Percentiles rank a stretch among this genome's conserved stretches.
Evolutionary conservation across 37 sponge, comb jelly and placozoan genomes (phyloP).

Genomic region (Axinella damicornis): DNA sequence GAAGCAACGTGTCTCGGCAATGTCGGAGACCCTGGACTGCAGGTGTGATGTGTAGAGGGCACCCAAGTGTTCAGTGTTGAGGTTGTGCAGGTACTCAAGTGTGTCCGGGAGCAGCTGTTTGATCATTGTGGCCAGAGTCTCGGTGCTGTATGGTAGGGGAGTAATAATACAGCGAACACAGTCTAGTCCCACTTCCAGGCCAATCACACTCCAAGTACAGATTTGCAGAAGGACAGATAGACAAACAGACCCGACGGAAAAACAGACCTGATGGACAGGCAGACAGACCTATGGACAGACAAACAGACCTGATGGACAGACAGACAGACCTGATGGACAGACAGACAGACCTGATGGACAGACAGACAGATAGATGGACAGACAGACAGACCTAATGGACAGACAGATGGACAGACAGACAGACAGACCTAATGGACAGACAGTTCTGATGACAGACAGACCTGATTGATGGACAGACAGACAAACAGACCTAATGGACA

Average conservation of each 20-base stretch:
- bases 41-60: not conserved
- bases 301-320: not conserved
- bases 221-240: no score
- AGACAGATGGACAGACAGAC: no score
- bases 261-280: no score
- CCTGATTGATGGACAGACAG: no score
- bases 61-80: conserved; percentile 7
- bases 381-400: not conserved
- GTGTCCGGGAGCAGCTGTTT: conserved; percentile 45
- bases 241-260: not conserved
- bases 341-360: not conserved
- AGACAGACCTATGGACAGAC: no score
- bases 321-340: not conserved
- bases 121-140: conserved; percentile 44
- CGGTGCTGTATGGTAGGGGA: conserved; percentile 29
- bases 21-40: not conserved
- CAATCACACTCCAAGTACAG: no score
- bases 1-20: conserved; percentile 36
- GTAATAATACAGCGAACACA: not conserved
- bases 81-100: conserved; percentile 24
- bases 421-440: no score
- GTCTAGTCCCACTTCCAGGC: no score
- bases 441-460: no score
- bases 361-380: not conserved
- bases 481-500: not conserved